phyloP scores from a whole-genome alignment of 2,797 vertebrate species.

The Ambastaia sidthimunki region DNA sequence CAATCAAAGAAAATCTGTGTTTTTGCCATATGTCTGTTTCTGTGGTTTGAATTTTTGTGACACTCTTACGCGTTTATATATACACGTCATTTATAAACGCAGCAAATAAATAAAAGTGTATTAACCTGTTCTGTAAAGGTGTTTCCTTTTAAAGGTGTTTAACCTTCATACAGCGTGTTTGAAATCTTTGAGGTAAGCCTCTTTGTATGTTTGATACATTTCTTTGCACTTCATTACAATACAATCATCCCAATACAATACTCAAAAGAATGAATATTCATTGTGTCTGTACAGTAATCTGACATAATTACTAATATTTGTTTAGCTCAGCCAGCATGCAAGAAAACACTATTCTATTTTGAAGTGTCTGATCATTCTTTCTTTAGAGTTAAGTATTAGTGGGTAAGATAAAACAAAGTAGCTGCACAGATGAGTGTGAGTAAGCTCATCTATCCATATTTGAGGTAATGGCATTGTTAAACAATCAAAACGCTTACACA shows the following conservation, averaged over 20 bases:
- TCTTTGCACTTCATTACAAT: background rate
- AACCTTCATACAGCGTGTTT: too few species aligned
- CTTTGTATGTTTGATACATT: too few species aligned
- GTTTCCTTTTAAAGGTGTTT: constrained; percentile 55
- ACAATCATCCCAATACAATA: too few species aligned
- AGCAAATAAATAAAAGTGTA: constrained; percentile 69
- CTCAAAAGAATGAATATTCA: background rate
- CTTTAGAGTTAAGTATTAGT: background rate
- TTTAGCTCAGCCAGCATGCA: background rate
- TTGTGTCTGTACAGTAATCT: background rate
- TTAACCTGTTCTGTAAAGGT: constrained; percentile 49
- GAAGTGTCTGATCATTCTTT: background rate
- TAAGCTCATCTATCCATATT: constrained; percentile 50
- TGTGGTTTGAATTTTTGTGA: too few species aligned
- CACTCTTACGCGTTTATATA: too few species aligned
- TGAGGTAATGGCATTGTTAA: constrained; percentile 53
- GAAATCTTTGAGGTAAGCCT: constrained; percentile 59
- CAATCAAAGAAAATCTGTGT: background rate
- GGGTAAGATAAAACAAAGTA: constrained; percentile 41
- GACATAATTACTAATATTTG: constrained; percentile 51
- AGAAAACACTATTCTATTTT: background rate
- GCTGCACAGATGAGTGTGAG: constrained; percentile 61
- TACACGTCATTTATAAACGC: background rate
- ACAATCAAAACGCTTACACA: constrained; percentile 9
- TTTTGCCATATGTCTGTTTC: too few species aligned